Evolutionary conservation across 2,113 vertebrate species (phyloP), one percentile per base, ranked within the genome.

Genomic region (Notechis scutatus): DNA sequence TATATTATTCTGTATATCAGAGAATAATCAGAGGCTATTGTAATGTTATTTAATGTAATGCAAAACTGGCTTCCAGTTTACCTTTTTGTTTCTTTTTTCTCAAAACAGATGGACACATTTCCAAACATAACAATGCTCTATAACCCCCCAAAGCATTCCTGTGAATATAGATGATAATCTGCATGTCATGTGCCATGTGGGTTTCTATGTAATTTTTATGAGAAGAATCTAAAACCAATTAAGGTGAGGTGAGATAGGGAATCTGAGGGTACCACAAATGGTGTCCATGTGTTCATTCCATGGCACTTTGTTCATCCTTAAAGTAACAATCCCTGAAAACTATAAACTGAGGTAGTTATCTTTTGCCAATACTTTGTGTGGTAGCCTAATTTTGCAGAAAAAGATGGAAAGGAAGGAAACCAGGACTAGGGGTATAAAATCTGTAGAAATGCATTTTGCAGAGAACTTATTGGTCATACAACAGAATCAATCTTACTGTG

Each of bases 1-100:
- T 93, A 94, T 64, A 96, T 81, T 91, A 95, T 95, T 64, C 85
- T 59, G 11, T 0, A 39, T 39, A 59, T 91, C 85, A 88, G 56
- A 85, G 85, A 94, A 91, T 45, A 45, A 45, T 45, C 45, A 45
- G 89, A 91, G 94, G 57, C 0, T 57, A 50, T 85, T 91, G 54
- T 88, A 89, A 1, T 20, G 18, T 5, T 74, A 74, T 54, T 92
- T 64, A 56, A 45, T 10, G 88, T 39, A 26, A 56, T 24, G 15
- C 59, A 64, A 74, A 74, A 74, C 69, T 74, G 69, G n/a, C 15
- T 74, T 34, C 69, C 69, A 74, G 69, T 0, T 74, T 74, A 74
- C 2, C 69, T 74, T 74, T 20, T 34, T 8, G n/a, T n/a, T 56
- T 56, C 18, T 74, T n/a, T 69, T 74, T 74, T 39, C 69, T 74